Base-by-base conservation (phyloP, 2,888 invertebrate species). In the Pomacea canaliculata region DNA sequence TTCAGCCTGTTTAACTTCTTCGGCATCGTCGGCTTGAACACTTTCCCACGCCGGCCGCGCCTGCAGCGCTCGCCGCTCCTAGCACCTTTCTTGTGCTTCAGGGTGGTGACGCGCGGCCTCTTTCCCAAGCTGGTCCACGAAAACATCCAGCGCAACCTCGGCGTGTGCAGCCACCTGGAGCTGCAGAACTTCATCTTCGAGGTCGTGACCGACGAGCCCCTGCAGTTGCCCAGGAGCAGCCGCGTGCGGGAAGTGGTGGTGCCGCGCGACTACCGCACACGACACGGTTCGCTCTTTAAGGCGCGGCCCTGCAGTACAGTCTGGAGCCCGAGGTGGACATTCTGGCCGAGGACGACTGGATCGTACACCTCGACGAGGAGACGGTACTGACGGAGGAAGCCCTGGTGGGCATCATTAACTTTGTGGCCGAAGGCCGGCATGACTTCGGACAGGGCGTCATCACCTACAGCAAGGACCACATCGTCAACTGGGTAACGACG, bases 301-400 rank as follows among this genome's bases (percentile, higher is more conserved):
- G 86, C 87, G 0, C 77, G 87, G 86, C 86, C 18, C 78, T 87
- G 56, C 85, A 87, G 70, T 87, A 85, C 73, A 85, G 85, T 78
- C 78, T 86, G 23, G 85, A 85, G 70, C 71, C 73, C 5, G 74
- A 77, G 70, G 73, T 87, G 0, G 83, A 85, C 72, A 81, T 85
- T 48, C 74, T 88, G 23, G 81, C 82, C 1, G 84, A 87, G 48
- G 83, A 84, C 76, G 88, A 88, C 77, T 88, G 87, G 87, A 86
- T 88, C 46, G 84, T 88, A 4, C 88, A 88, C 78, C 77, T 88
- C 49, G 88, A 88, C 76, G 88, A 88, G 78, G 88, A 88, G 79
- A 87, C 87, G 1, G 65, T 88, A 0, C 78, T 88, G 48, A 87
- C 88, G 7, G 85, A 86, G 70, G 83, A 84, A 9, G 84, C 85